Evolutionary conservation across 53 echinoderm and acorn worm genomes (phyloP), one percentile per base, ranked within the genome.

Genomic region (Astropecten irregularis): DNA sequence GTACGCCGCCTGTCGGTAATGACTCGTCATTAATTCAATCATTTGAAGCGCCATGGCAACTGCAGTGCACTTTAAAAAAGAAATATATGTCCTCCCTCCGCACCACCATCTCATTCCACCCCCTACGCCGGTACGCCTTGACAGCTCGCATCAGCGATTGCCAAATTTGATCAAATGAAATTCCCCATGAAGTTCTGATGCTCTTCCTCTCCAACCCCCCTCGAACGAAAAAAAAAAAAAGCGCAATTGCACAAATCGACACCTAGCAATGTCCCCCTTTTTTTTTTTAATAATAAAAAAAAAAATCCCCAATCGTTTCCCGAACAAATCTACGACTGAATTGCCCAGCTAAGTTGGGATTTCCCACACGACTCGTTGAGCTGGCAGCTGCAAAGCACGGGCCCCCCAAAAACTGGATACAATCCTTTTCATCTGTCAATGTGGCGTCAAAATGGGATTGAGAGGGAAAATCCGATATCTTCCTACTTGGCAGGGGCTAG

Each of bases 231-330:
- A n/a, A n/a, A n/a, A n/a, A n/a, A n/a, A n/a, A n/a, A n/a, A 71
- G 56, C 23, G 74, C 61, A 61, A 56, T 44, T 19, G 31, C 47
- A 33, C 47, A 48, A 47, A 38, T 59, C 37, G 62, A 79, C 39
- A 39, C 61, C 30, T 79, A 46, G 79, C 79, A 79, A 79, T 62
- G 47, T n/a, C n/a, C n/a, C n/a, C n/a, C n/a, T n/a, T n/a, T n/a
- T n/a, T n/a, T 56, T 50, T 79, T 42, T 79, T 79, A 79, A 79
- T 79, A 61, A 79, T n/a, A n/a, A n/a, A n/a, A n/a, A n/a, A n/a
- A n/a, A n/a, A 27, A 55, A 42, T 57, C 79, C 47, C 40, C 29
- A 29, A 15, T 26, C 61, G 11, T 11, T 19, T n/a, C 25, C 13
- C 36, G 34, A 20, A 40, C 61, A 13, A 19, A 39, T 76, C 40